Evolutionary conservation across 2,113 vertebrate genomes (phyloP), one percentile per base, ranked within the genome.

Genomic region (Setophaga coronata): DNA sequence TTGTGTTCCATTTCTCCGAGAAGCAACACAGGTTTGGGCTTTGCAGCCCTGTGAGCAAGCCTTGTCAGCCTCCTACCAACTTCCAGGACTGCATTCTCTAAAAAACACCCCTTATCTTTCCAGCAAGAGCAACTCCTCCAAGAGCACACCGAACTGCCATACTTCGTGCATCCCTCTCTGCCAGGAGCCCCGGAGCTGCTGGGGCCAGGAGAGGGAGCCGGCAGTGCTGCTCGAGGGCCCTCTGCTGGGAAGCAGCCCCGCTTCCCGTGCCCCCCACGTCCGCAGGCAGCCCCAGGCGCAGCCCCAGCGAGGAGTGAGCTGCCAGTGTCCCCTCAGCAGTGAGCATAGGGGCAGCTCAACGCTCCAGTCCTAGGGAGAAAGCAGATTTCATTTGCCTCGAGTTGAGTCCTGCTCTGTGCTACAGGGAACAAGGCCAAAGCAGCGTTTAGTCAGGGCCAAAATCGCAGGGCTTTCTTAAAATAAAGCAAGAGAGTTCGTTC

Each of bases 301-400:
- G 64, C 13, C 14, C 21, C 19, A 11, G 8, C 2, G 2, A 21
- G 12, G 25, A 18, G 6, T 2, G 4, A 71, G 61, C 4, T 10
- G 29, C 36, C 3, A 2, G 23, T 1, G 23, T 2, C 10, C 38
- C 31, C 80, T 50, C 3, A 1, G 45, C 25, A 25, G 28, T 0
- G 18, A 65, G 61, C 9, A 10, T 0, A 26, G 15, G 43, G 33
- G 10, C 14, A 18, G 61, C 40, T 7, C 3, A 1, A 10, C 2
- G 18, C 7, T 60, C 17, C 2, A 0, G 42, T n/a, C 65, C 42
- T 3, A 4, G 25, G 18, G 19, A 18, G 48, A 56, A 36, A 82
- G 51, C 5, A 0, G 1, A 18, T 70, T 86, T 45, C 38, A 2
- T 5, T 2, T 0, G 9, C 34, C 66, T 47, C 4, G 5, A 19